Evolutionary conservation across 2,888 invertebrate species (phyloP), one percentile per base, ranked within the genome.

Genomic region (Sarcophaga caerulescens): DNA sequence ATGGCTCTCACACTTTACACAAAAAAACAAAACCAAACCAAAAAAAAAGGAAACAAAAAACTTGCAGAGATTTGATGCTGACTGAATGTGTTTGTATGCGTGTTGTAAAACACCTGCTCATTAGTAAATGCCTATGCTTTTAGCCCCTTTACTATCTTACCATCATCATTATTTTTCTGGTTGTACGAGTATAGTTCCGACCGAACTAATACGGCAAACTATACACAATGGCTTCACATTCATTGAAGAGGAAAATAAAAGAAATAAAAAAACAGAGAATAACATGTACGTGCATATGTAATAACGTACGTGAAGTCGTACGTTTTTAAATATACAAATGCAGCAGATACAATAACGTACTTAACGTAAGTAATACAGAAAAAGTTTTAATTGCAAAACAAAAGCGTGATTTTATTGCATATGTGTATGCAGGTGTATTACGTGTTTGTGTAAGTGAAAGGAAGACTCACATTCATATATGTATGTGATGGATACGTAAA

Each of bases 321-420:
- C 52, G n/a, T 57, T n/a, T 23, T 45, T 70, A 12, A 47, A 47
- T 14, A 47, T 14, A 47, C 11, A 47, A 47, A 47, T 47, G 47
- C 47, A 14, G 47, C 47, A 14, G 47, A 4, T 47, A 47, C 14
- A 35, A 47, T 14, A 63, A 62, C 4, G 45, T 71, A 66, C 25
- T 8, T 19, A 11, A 5, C 35, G 25, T 12, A 70, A 65, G 74
- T 47, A 60, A 81, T 57, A 74, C 70, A 74, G 66, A 60, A 85
- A 85, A 85, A 85, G 70, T 85, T 85, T 85, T 85, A 85, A 85
- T 79, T 85, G 82, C 78, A 66, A 70, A 85, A 79, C 85, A 85
- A 81, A 82, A 82, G 85, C 82, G 74, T 79, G 78, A 47, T 75
- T 23, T 52, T 66, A 47, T 17, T 60, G 63, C 45, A 12, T 45